A percentile compares a stretch with the other conserved stretches of the same genome.
Conservation (phyloP, 2,888 invertebrate species). For the Cyclophora albipunctata region DNA sequence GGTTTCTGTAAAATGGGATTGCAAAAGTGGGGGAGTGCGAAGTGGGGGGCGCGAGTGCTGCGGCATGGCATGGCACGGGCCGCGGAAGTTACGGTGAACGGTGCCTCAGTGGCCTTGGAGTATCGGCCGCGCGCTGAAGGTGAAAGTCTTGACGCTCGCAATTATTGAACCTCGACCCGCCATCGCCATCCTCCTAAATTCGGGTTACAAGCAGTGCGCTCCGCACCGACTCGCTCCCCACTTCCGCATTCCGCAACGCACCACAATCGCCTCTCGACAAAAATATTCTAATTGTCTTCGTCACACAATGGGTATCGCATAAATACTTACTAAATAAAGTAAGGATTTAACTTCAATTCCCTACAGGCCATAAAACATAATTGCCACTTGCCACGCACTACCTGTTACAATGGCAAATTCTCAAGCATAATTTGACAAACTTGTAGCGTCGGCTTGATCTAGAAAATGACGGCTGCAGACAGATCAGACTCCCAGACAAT, state of each 20-base stretch:
- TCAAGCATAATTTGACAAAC: too few relatives aligned
- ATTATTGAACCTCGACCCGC: constrained; percentile 68
- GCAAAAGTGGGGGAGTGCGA: constrained; percentile 37
- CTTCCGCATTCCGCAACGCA: constrained; percentile 40
- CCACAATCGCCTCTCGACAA: constrained; percentile 4
- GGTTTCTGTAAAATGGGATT: constrained; percentile 50
- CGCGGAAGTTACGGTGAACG: constrained; percentile 60
- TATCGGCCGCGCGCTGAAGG: constrained; percentile 64
- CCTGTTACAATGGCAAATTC: too few relatives aligned
- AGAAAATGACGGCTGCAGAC: too few relatives aligned
- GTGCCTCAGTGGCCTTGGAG: constrained; percentile 61
- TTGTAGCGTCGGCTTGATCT: too few relatives aligned
- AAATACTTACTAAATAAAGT: too few relatives aligned
- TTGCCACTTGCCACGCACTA: too few relatives aligned
- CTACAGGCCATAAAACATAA: too few relatives aligned
- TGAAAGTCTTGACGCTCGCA: constrained; percentile 68
- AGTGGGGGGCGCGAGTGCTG: constrained; percentile 12
- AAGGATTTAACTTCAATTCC: too few relatives aligned
- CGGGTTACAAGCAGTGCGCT: constrained; percentile 35
- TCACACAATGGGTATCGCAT: too few relatives aligned
- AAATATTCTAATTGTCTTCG: neutral
- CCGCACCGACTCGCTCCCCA: constrained; percentile 25
- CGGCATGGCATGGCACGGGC: constrained; percentile 24
- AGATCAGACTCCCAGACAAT: too few relatives aligned
- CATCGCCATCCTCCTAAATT: constrained; percentile 61